Evolutionary conservation across 2,113 vertebrate genomes (phyloP).

Genomic region (Tenrec ecaudatus): DNA sequence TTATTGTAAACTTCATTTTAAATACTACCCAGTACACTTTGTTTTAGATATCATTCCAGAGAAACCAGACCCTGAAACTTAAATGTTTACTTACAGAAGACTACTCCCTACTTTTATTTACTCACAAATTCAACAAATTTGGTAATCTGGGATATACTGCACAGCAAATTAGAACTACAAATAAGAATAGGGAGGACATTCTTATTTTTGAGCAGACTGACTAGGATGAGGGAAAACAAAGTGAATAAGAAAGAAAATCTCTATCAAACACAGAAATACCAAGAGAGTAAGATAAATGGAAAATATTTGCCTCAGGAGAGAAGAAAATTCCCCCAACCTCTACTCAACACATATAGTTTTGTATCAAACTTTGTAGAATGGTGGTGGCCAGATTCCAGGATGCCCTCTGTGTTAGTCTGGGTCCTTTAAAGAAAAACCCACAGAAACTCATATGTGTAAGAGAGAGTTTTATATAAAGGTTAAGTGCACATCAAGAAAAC

Average conservation of each 20-base stretch:
- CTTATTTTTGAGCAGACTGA: background rate
- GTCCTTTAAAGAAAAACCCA: too few species aligned
- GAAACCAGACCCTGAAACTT: slow-evolving; percentile 22
- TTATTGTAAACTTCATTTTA: background rate
- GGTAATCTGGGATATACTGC: background rate
- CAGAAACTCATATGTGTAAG: too few species aligned
- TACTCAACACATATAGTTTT: background rate
- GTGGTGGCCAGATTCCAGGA: background rate
- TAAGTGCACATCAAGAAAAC: too few species aligned
- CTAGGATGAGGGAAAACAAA: background rate
- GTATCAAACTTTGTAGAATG: background rate
- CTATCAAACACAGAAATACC: background rate
- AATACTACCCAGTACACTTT: background rate
- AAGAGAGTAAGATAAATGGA: background rate
- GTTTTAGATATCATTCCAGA: background rate
- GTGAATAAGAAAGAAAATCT: background rate
- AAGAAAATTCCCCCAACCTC: background rate
- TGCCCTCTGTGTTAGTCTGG: too few species aligned
- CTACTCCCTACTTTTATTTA: slow-evolving; percentile 8
- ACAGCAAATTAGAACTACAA: background rate
- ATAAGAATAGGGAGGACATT: background rate
- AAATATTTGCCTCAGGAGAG: slow-evolving; percentile 30
- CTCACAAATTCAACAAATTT: background rate
- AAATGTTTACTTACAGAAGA: background rate
- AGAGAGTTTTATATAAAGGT: too few species aligned